A percentile compares a stretch with the other conserved stretches of the same genome.
These are phyloP conservation scores for Keiferia lycopersicella DNA, from an alignment of 2,888 invertebrate species.

Conservation along the genomic window DNA sequence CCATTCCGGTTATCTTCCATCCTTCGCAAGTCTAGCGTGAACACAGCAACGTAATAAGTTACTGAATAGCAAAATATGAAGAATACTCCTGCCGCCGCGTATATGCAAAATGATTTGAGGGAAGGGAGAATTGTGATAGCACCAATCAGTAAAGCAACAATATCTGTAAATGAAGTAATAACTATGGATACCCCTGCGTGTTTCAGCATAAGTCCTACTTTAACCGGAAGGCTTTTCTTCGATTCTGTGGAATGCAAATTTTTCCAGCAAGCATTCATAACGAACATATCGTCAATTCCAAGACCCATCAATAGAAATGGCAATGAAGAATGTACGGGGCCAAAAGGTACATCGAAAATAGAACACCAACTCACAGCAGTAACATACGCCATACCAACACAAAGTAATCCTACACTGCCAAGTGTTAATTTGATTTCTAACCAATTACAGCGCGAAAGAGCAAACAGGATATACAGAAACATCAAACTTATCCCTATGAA, in stretches of 20 bases:
- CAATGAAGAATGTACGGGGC: slow-evolving; percentile 90
- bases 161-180: slow-evolving; percentile 91
- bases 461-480: slow-evolving; percentile 87
- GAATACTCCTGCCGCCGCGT: slow-evolving; percentile 88
- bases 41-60: slow-evolving; percentile 90
- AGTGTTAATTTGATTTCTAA: slow-evolving; percentile 86
- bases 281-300: slow-evolving; percentile 92
- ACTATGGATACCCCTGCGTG: slow-evolving; percentile 93
- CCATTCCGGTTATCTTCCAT: slow-evolving; percentile 84
- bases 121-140: slow-evolving; percentile 90
- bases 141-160: slow-evolving; percentile 89
- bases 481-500: slow-evolving; percentile 85
- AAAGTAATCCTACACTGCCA: slow-evolving; percentile 85
- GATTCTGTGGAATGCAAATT: slow-evolving; percentile 79
- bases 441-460: slow-evolving; percentile 88
- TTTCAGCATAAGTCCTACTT: slow-evolving; percentile 86
- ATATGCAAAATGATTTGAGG: slow-evolving; percentile 90
- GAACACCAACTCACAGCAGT: slow-evolving; percentile 88
- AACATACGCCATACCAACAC: slow-evolving; percentile 87
- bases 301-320: slow-evolving; percentile 91
- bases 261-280: slow-evolving; percentile 90
- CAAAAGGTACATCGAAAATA: slow-evolving; percentile 86
- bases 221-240: slow-evolving; percentile 81
- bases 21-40: slow-evolving; percentile 86
- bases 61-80: slow-evolving; percentile 88